These are phyloP conservation scores for Phengaris alcon DNA, from an alignment of 2,888 invertebrate species.

Conservation along the genomic window DNA sequence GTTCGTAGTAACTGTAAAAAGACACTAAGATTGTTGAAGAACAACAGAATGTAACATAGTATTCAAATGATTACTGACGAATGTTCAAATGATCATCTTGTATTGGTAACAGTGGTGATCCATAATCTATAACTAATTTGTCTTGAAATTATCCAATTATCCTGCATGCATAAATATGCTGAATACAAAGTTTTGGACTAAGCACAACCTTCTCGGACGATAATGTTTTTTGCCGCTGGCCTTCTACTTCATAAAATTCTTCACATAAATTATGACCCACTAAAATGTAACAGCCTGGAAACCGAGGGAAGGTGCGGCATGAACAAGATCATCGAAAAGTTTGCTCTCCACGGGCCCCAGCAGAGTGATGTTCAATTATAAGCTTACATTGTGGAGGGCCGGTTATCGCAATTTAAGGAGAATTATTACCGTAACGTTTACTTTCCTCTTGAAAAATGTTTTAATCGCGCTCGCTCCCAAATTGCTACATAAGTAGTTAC, in stretches of 20 bases:
- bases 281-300: slow-evolving; percentile 19
- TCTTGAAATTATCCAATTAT: too few relatives aligned
- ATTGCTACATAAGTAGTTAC: slow-evolving; percentile 42
- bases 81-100: too few relatives aligned
- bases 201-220: not conserved
- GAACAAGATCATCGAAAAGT: slow-evolving; percentile 11
- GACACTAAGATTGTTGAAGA: too few relatives aligned
- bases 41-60: too few relatives aligned
- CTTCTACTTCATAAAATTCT: slow-evolving; percentile 13
- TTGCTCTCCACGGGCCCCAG: not conserved
- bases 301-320: slow-evolving; percentile 2
- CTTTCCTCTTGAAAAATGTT: slow-evolving; percentile 13
- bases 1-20: too few relatives aligned
- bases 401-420: not conserved
- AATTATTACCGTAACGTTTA: slow-evolving; percentile 18
- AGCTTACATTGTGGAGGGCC: not conserved
- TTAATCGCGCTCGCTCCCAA: slow-evolving; percentile 8
- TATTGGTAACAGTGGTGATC: too few relatives aligned
- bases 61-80: too few relatives aligned
- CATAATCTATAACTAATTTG: too few relatives aligned
- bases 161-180: too few relatives aligned
- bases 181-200: not conserved
- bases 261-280: slow-evolving; percentile 19
- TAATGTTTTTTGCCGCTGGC: not conserved
- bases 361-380: slow-evolving; percentile 1